phyloP scores from a whole-genome alignment of 2,113 vertebrate species.

The Brachyhypopomus occidentalis region DNA sequence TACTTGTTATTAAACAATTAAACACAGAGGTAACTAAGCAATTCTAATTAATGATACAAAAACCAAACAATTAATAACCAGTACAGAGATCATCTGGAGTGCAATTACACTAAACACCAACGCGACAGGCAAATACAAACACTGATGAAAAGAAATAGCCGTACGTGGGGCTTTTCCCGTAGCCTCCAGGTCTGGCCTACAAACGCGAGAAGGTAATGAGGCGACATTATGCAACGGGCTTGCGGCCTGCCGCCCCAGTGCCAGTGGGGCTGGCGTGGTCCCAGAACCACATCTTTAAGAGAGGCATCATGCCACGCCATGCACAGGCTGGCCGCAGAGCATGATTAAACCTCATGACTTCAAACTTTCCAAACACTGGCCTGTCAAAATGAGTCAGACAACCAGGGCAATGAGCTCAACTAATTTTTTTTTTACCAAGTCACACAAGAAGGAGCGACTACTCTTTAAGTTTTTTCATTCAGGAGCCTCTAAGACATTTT shows the following conservation, averaged over 20 bases:
- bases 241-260: slow-evolving; percentile 50
- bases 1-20: not conserved
- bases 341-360: slow-evolving; percentile 66
- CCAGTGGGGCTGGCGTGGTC: slow-evolving; percentile 54
- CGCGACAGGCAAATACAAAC: slow-evolving; percentile 42
- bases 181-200: slow-evolving; percentile 44
- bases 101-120: slow-evolving; percentile 33
- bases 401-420: slow-evolving; percentile 42
- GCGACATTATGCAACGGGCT: slow-evolving; percentile 47
- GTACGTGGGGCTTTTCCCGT: slow-evolving; percentile 35
- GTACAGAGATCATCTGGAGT: slow-evolving; percentile 10
- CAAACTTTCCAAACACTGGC: slow-evolving; percentile 62
- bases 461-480: not conserved
- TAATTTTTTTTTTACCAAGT: slow-evolving; percentile 53
- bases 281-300: slow-evolving; percentile 61
- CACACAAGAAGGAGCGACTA: slow-evolving; percentile 32
- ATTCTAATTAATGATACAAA: not conserved
- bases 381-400: slow-evolving; percentile 55
- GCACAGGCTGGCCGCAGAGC: slow-evolving; percentile 54
- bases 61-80: slow-evolving; percentile 13
- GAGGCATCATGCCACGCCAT: slow-evolving; percentile 60
- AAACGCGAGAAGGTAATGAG: slow-evolving; percentile 48
- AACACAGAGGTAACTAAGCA: not conserved
- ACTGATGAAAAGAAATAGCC: slow-evolving; percentile 39
- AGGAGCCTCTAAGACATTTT: slow-evolving; percentile 4